Evolutionary conservation across 2,888 invertebrate species (phyloP).

Genomic region (Eristalis tenax): DNA sequence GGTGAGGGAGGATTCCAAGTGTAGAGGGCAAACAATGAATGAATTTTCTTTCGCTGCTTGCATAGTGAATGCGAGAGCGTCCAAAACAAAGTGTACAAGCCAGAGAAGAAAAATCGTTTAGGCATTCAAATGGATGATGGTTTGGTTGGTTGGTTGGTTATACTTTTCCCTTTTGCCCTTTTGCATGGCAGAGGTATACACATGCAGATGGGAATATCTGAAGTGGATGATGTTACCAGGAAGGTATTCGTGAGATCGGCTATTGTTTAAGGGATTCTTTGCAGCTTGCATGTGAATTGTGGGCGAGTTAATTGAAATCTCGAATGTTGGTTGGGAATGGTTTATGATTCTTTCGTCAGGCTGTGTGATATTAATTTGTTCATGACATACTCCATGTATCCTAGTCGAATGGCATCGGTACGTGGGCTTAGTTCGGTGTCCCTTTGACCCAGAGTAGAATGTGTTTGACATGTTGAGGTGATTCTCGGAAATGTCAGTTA

Average conservation of each 20-base stretch:
- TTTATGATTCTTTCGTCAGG: not conserved
- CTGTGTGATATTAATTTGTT: too few species aligned
- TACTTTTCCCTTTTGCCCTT: not conserved
- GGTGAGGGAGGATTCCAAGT: not conserved
- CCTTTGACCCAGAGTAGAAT: too few species aligned
- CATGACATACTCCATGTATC: too few species aligned
- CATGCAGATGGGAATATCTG: not conserved
- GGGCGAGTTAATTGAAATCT: not conserved
- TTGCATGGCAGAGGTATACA: not conserved
- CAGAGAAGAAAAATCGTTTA: slow-evolving; percentile 32
- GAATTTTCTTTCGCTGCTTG: slow-evolving; percentile 26
- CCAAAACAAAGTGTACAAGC: not conserved
- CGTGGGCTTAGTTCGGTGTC: too few species aligned
- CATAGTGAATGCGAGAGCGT: not conserved
- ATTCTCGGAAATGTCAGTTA: too few species aligned
- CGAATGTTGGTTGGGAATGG: not conserved
- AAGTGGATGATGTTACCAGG: slow-evolving; percentile 12
- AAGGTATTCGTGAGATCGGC: not conserved
- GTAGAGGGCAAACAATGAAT: slow-evolving; percentile 40
- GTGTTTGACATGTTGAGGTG: too few species aligned
- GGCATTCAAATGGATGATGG: slow-evolving; percentile 54
- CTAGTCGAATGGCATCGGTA: too few species aligned
- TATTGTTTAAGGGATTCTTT: not conserved
- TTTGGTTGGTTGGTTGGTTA: slow-evolving; percentile 21
- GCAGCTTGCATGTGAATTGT: not conserved